A percentile compares a stretch with the other conserved stretches of the same genome.
Conservation (phyloP, 2,888 invertebrate species). For the Lysandra bellargus region DNA sequence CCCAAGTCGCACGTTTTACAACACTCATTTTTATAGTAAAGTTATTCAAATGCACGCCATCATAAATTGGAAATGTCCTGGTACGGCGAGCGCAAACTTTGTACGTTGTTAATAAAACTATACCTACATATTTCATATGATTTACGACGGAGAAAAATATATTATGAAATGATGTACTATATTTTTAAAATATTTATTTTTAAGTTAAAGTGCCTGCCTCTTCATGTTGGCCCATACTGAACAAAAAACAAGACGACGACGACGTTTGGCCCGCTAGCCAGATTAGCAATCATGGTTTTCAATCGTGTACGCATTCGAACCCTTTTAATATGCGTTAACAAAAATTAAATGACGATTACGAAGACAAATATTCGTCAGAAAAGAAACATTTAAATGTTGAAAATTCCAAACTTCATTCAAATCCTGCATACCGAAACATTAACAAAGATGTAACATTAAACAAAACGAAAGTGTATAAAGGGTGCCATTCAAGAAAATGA, state of each 20-base stretch:
- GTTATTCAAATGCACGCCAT: constrained; percentile 76
- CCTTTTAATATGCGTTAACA: neutral
- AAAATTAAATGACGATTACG: neutral
- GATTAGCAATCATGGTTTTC: neutral
- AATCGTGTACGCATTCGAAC: too few relatives aligned
- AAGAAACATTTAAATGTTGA: constrained; percentile 9
- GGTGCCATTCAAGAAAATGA: constrained; percentile 33
- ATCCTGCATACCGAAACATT: constrained; percentile 21
- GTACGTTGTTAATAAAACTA: constrained; percentile 29
- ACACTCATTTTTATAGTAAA: constrained; percentile 66
- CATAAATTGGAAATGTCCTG: constrained; percentile 73
- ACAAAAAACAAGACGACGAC: too few relatives aligned
- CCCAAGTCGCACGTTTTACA: neutral
- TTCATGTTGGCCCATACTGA: too few relatives aligned
- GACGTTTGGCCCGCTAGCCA: neutral
- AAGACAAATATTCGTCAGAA: neutral
- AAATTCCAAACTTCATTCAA: constrained; percentile 13
- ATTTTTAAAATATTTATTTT: too few relatives aligned
- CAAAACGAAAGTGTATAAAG: constrained; percentile 30
- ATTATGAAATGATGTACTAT: neutral
- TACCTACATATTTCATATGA: neutral
- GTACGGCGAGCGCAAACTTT: constrained; percentile 63
- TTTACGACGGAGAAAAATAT: neutral
- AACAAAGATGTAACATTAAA: constrained; percentile 27
- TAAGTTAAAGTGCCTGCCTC: too few relatives aligned